Evolutionary conservation across 2,888 invertebrate species (phyloP).

Genomic region (Nephrotoma appendiculata): DNA sequence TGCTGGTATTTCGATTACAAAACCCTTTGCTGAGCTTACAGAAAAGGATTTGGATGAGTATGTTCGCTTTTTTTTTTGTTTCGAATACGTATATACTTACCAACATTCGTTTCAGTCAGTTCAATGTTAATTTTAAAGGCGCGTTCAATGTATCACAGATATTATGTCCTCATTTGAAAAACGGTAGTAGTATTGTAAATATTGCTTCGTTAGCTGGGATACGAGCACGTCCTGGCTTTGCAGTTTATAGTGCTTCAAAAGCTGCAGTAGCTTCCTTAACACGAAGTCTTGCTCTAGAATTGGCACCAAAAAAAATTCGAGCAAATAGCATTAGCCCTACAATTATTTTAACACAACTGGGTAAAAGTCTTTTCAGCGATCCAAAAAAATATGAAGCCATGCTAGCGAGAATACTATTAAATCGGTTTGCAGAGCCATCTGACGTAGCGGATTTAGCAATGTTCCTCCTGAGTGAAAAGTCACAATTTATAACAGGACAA

Average conservation of each 20-base stretch:
- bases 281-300: slow-evolving; percentile 69
- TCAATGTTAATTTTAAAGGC: slow-evolving; percentile 72
- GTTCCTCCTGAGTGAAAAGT: slow-evolving; percentile 59
- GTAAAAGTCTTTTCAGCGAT: slow-evolving; percentile 67
- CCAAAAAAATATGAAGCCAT: slow-evolving; percentile 55
- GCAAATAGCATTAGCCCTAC: slow-evolving; percentile 92
- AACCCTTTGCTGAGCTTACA: slow-evolving; percentile 52
- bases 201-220: slow-evolving; percentile 67
- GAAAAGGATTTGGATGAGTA: slow-evolving; percentile 52
- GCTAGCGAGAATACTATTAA: slow-evolving; percentile 68
- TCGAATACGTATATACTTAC: not conserved
- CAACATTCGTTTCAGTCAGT: slow-evolving; percentile 37
- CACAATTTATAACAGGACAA: slow-evolving; percentile 69
- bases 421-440: slow-evolving; percentile 66
- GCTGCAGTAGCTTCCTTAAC: slow-evolving; percentile 78
- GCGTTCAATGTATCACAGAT: slow-evolving; percentile 75
- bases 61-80: not conserved
- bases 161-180: slow-evolving; percentile 58
- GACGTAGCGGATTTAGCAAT: slow-evolving; percentile 70
- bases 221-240: slow-evolving; percentile 56
- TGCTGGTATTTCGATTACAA: slow-evolving; percentile 59
- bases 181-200: slow-evolving; percentile 73
- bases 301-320: slow-evolving; percentile 69
- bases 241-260: slow-evolving; percentile 74
- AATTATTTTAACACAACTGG: slow-evolving; percentile 87